Conservation (phyloP, 2,113 vertebrate genomes). For the Synodontis membranacea region DNA sequence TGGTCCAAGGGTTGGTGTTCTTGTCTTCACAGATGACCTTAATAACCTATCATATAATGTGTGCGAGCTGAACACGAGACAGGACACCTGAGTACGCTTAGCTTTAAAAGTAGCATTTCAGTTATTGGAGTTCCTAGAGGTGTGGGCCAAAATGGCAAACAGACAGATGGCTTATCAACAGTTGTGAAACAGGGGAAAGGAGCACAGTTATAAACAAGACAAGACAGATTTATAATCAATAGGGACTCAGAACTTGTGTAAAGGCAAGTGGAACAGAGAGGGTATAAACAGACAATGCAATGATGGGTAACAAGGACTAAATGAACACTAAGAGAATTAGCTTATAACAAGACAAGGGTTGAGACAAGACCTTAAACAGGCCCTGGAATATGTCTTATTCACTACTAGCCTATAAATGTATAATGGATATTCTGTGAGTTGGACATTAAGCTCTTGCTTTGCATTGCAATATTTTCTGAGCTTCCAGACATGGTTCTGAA, state of each 20-base stretch:
- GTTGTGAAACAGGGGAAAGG: background rate
- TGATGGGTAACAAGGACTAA: background rate
- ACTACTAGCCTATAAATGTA: background rate
- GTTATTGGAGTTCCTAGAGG: background rate
- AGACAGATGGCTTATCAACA: background rate
- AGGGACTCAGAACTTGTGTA: background rate
- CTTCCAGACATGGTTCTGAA: too few species aligned
- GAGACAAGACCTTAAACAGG: background rate
- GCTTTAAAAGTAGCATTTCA: background rate
- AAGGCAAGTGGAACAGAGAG: background rate
- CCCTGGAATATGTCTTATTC: background rate
- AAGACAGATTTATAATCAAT: background rate
- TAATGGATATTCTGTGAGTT: background rate
- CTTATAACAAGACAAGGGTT: background rate
- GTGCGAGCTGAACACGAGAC: background rate
- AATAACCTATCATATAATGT: background rate
- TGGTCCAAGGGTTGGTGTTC: background rate
- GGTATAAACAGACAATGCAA: background rate
- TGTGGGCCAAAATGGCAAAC: background rate
- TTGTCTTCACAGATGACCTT: conserved; percentile 11
- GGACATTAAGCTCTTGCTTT: too few species aligned
- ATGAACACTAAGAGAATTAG: background rate
- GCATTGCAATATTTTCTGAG: too few species aligned
- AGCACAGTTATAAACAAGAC: background rate
- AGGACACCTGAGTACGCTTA: background rate